Evolutionary conservation across 2,888 invertebrate genomes (phyloP).

Genomic region (Drosophila greeni): DNA sequence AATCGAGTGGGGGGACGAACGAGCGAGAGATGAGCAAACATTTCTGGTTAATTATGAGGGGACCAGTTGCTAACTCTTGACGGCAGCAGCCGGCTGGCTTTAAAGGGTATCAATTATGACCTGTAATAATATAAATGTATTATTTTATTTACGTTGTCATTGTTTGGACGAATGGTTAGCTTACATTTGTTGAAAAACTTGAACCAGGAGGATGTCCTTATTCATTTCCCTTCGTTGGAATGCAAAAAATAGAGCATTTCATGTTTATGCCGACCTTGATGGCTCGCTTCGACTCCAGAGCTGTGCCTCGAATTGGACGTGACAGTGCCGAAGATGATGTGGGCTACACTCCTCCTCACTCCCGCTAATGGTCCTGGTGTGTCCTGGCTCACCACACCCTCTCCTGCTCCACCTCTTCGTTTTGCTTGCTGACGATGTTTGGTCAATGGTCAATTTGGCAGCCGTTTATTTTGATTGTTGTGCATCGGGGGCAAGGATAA

Average conservation of each 20-base stretch:
- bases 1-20: slow-evolving; percentile 39
- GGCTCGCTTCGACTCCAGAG: slow-evolving; percentile 41
- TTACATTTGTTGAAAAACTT: background rate
- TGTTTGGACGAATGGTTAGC: no score
- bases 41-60: slow-evolving; percentile 42
- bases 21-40: slow-evolving; percentile 16
- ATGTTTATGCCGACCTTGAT: slow-evolving; percentile 34
- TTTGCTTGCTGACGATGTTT: slow-evolving; percentile 56
- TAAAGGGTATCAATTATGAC: slow-evolving; percentile 10
- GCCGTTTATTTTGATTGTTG: slow-evolving; percentile 75
- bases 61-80: slow-evolving; percentile 12
- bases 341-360: background rate
- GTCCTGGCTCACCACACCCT: background rate
- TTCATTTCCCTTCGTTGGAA: background rate
- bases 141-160: no score
- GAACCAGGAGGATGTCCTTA: background rate
- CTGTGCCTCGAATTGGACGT: slow-evolving; percentile 55
- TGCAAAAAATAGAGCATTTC: slow-evolving; percentile 29
- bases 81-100: slow-evolving; percentile 10
- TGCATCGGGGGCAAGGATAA: slow-evolving; percentile 71
- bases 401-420: slow-evolving; percentile 18
- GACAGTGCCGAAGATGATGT: slow-evolving; percentile 53
- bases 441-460: slow-evolving; percentile 74
- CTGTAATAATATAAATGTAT: no score
- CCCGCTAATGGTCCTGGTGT: background rate